Evolutionary conservation across 23 tunicate genomes (phyloP).

Genomic region (Trididemnum miniatum): DNA sequence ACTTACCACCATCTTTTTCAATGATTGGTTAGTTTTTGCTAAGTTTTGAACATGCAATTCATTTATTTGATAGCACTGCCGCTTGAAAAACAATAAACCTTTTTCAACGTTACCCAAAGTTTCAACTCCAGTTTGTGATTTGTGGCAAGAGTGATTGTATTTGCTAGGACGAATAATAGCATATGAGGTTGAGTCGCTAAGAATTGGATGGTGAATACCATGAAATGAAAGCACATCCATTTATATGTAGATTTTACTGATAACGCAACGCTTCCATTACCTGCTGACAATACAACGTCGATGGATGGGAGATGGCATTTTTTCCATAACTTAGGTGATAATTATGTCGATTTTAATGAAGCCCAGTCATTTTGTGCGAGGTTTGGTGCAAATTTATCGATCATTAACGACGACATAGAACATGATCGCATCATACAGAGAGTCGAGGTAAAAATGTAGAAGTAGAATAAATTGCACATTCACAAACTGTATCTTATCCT

Average conservation of each 20-base stretch:
- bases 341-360: not conserved
- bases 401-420: not conserved
- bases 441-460: conserved; percentile 11
- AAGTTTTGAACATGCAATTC: no score
- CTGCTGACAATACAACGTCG: conserved; percentile 34
- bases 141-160: no score
- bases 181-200: no score
- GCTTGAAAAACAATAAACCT: no score
- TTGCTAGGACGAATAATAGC: no score
- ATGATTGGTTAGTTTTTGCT: conserved; percentile 8
- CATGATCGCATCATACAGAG: not conserved
- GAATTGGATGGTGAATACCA: no score
- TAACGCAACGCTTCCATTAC: conserved; percentile 25
- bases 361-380: conserved; percentile 10
- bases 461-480: no score
- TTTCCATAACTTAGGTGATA: conserved; percentile 13
- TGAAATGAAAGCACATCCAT: no score
- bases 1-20: conserved; percentile 36
- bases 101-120: no score
- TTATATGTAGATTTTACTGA: conserved; percentile 37
- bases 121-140: no score
- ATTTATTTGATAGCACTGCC: no score
- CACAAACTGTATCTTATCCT: no score
- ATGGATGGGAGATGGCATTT: conserved; percentile 47
- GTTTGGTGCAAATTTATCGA: conserved; percentile 5